A percentile compares a stretch with the other conserved stretches of the same genome.
Evolutionary conservation across 1,140 invertebrate species (phyloP).

Genomic region (Solenopsis fugax): DNA sequence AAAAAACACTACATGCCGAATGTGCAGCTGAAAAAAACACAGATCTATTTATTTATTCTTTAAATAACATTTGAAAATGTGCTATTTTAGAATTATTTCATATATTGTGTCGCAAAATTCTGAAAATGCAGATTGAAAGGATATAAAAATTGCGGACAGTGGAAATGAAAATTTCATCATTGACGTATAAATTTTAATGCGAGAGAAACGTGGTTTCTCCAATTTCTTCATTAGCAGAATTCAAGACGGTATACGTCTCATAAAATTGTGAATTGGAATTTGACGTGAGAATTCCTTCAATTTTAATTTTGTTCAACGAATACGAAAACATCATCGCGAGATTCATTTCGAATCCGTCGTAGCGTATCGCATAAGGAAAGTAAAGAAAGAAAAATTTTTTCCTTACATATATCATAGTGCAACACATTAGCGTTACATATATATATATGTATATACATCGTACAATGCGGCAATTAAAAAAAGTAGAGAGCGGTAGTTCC

Average conservation of each 20-base stretch:
- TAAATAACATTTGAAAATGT: background rate
- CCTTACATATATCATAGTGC: background rate
- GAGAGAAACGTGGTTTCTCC: background rate
- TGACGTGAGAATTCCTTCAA: background rate
- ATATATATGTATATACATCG: conserved; percentile 37
- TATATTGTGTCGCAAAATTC: background rate
- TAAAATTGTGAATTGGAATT: background rate
- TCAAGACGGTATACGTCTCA: conserved; percentile 18
- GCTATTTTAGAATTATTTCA: background rate
- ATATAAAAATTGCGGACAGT: background rate
- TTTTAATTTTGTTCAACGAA: conserved; percentile 3
- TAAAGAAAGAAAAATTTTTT: conserved; percentile 20
- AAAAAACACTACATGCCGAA: background rate
- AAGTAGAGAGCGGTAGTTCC: conserved; percentile 2
- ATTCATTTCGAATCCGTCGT: conserved; percentile 23
- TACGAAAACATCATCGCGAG: background rate
- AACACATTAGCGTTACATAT: conserved; percentile 30
- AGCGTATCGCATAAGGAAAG: conserved; percentile 10
- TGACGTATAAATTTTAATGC: background rate
- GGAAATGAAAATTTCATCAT: background rate
- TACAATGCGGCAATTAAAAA: conserved; percentile 54
- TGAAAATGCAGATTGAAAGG: background rate
- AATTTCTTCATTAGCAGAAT: conserved; percentile 12
- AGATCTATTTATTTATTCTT: background rate
- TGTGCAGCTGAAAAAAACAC: background rate